Evolutionary conservation across 2,113 vertebrate species (phyloP).

Genomic region (Eudyptes chrysolophus): DNA sequence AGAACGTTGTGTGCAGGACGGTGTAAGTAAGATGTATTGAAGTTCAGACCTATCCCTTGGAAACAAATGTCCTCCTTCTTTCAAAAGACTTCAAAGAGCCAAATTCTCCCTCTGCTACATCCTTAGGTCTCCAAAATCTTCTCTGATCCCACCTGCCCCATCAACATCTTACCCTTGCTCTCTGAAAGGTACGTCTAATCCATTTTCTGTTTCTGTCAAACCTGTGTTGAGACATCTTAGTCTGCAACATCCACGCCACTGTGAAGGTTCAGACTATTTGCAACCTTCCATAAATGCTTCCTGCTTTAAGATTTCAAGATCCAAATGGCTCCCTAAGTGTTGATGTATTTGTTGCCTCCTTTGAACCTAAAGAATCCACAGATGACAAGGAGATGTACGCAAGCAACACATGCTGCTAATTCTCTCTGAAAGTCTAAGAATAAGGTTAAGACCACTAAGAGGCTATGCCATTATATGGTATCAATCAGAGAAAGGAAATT

Average conservation of each 20-base stretch:
- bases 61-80: background rate
- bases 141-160: background rate
- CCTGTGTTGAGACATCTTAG: background rate
- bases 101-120: background rate
- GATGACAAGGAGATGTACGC: background rate
- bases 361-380: constrained; percentile 7
- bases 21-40: background rate
- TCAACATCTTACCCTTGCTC: background rate
- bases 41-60: background rate
- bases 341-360: background rate
- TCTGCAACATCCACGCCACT: background rate
- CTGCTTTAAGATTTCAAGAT: background rate
- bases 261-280: background rate
- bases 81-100: background rate
- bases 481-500: background rate
- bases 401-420: background rate
- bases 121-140: background rate
- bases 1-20: background rate
- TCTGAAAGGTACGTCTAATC: background rate
- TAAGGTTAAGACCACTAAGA: background rate
- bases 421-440: background rate
- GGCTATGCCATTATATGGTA: background rate
- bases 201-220: background rate
- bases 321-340: background rate
- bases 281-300: background rate